Percentiles rank a stretch among this genome's conserved stretches.
phyloP scores from a whole-genome alignment of 2,888 invertebrate genomes.

The Arrhopalites spinosus region DNA sequence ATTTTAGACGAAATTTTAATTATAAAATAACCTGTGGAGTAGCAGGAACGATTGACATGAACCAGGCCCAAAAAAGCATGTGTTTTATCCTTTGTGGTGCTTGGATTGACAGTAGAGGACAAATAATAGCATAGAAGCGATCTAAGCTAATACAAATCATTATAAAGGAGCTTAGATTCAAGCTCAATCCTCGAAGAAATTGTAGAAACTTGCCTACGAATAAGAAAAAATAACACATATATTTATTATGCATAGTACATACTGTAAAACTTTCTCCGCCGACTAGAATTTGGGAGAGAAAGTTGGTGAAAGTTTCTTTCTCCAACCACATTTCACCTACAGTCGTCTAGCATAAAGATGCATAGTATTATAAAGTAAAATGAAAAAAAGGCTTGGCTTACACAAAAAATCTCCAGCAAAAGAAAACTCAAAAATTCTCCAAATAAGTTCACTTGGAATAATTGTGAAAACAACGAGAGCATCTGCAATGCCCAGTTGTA shows the following conservation, averaged over 20 bases:
- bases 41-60: not conserved
- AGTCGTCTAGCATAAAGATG: too few species aligned
- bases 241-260: too few species aligned
- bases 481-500: conserved; percentile 48
- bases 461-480: conserved; percentile 19
- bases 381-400: too few species aligned
- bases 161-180: conserved; percentile 2
- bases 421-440: not conserved
- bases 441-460: conserved; percentile 27
- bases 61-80: not conserved
- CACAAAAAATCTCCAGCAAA: not conserved
- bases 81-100: not conserved
- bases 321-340: too few species aligned
- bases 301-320: too few species aligned
- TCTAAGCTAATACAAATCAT: not conserved
- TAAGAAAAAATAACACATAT: not conserved
- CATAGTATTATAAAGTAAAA: too few species aligned
- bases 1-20: too few species aligned
- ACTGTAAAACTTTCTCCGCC: not conserved
- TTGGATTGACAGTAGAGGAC: not conserved
- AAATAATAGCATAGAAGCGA: not conserved
- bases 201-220: not conserved
- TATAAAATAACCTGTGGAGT: not conserved
- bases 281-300: too few species aligned
- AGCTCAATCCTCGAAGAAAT: not conserved